Evolutionary conservation across 2,888 invertebrate species (phyloP).

Genomic region (Sesia bembeciformis): DNA sequence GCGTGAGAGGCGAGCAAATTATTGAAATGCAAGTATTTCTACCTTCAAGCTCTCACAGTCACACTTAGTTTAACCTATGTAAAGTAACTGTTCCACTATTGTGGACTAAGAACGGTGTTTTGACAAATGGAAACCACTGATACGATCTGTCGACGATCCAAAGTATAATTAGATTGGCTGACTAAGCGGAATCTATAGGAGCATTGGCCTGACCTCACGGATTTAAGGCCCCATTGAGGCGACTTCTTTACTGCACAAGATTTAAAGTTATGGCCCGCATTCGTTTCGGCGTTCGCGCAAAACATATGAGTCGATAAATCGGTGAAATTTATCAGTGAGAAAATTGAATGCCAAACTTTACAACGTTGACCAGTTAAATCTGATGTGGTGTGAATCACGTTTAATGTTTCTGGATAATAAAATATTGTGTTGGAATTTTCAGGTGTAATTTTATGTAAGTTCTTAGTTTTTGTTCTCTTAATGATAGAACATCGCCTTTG

Average conservation of each 20-base stretch:
- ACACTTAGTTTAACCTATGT: not conserved
- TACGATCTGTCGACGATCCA: slow-evolving; percentile 31
- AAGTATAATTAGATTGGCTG: slow-evolving; percentile 46
- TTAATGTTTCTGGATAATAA: too few species aligned
- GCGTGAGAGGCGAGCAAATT: not conserved
- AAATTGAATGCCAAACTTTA: too few species aligned
- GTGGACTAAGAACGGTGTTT: slow-evolving; percentile 17
- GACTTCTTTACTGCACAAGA: slow-evolving; percentile 36
- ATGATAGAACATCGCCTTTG: too few species aligned
- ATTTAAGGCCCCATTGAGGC: slow-evolving; percentile 39
- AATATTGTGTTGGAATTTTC: too few species aligned
- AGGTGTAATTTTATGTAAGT: too few species aligned
- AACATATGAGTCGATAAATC: not conserved
- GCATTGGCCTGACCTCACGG: slow-evolving; percentile 25
- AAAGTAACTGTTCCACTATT: not conserved
- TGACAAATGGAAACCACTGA: slow-evolving; percentile 35
- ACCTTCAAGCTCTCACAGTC: not conserved
- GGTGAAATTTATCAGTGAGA: too few species aligned
- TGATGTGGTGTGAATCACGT: too few species aligned
- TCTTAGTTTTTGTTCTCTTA: too few species aligned
- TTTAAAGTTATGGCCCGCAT: slow-evolving; percentile 30
- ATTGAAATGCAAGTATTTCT: not conserved
- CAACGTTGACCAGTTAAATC: too few species aligned
- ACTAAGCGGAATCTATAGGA: slow-evolving; percentile 50
- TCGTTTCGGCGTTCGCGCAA: slow-evolving; percentile 28